A percentile compares a stretch with the other conserved stretches of the same genome.
These are phyloP conservation scores for Aquatica leii DNA, from an alignment of 2,888 invertebrate species.

Conservation along the genomic window DNA sequence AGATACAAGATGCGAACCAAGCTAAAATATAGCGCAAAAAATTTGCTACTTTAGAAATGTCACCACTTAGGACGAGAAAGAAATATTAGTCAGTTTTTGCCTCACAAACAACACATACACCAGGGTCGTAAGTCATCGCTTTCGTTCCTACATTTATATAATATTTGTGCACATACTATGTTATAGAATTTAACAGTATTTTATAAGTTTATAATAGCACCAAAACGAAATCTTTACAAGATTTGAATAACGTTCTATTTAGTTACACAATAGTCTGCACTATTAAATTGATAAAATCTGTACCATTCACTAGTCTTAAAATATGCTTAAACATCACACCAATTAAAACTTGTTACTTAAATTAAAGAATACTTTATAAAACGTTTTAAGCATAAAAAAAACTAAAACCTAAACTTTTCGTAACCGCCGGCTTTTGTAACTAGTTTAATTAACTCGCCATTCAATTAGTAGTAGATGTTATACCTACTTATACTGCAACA, in stretches of 20 bases:
- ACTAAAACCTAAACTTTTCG: no score
- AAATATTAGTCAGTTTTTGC: conserved; percentile 40
- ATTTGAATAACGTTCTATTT: conserved; percentile 23
- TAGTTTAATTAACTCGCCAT: no score
- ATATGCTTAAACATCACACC: no score
- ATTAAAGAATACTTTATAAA: no score
- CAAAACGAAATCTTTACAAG: conserved; percentile 29
- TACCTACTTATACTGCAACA: no score
- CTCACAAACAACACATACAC: conserved; percentile 40
- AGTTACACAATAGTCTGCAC: no score
- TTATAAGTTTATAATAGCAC: conserved; percentile 32
- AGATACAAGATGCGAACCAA: conserved; percentile 35
- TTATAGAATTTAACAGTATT: conserved; percentile 35
- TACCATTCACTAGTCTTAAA: no score
- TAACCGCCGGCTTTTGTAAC: no score
- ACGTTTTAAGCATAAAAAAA: no score
- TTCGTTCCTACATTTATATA: conserved; percentile 38
- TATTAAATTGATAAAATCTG: no score
- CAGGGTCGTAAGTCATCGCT: conserved; percentile 38
- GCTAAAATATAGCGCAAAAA: conserved; percentile 39
- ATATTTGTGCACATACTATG: conserved; percentile 37
- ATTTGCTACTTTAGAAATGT: conserved; percentile 38
- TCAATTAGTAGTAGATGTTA: no score
- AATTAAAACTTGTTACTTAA: no score
- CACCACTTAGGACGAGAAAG: conserved; percentile 37